Percentiles rank a stretch among this genome's conserved stretches.
phyloP scores from a whole-genome alignment of 2,113 vertebrate species.

The Thunnus thynnus region DNA sequence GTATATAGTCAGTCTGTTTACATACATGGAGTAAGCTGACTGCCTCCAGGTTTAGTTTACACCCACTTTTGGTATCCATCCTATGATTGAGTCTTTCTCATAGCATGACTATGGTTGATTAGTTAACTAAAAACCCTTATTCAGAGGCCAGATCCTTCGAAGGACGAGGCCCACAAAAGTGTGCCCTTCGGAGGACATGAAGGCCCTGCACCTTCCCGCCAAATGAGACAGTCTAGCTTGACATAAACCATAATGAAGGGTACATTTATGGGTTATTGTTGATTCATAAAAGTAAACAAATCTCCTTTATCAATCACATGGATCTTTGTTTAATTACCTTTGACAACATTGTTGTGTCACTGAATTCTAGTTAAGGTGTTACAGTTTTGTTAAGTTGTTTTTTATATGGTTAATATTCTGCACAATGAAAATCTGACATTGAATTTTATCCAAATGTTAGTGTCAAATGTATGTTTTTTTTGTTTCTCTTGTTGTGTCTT shows the following conservation, averaged over 20 bases:
- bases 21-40: too few species aligned
- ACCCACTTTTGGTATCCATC: background rate
- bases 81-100: background rate
- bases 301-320: background rate
- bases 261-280: too few species aligned
- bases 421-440: background rate
- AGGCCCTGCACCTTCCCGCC: background rate
- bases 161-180: background rate
- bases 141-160: background rate
- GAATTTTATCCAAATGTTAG: background rate
- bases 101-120: background rate
- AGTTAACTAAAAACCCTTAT: too few species aligned
- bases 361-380: conserved; percentile 12
- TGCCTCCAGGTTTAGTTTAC: background rate
- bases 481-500: conserved; percentile 43
- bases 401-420: background rate
- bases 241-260: too few species aligned
- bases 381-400: too few species aligned
- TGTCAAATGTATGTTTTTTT: background rate
- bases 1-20: too few species aligned
- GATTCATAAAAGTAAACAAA: too few species aligned
- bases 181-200: background rate
- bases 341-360: background rate
- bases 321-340: background rate
- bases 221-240: background rate